These are phyloP conservation scores for Malachius bipustulatus DNA, from an alignment of 2,888 invertebrate species.

Conservation along the genomic window DNA sequence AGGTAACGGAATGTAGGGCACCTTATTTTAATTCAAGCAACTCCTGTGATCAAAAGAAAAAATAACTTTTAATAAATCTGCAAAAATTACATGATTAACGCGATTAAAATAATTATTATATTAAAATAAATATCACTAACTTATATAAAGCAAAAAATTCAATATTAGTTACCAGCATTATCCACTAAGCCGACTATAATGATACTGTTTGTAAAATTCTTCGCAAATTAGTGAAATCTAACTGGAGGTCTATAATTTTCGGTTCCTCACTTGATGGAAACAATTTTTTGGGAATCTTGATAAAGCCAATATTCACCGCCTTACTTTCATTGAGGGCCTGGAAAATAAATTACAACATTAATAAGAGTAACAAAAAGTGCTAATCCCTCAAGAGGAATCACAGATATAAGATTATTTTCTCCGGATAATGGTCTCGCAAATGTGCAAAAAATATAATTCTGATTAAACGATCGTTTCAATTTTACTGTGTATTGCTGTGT, in stretches of 20 bases:
- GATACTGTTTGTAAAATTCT: conserved; percentile 26
- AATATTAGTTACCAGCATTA: too few species aligned
- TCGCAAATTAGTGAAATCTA: conserved; percentile 33
- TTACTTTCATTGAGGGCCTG: conserved; percentile 35
- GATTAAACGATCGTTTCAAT: neutral
- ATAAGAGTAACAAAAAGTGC: conserved; percentile 9
- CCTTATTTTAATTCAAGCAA: too few species aligned
- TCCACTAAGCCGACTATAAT: too few species aligned
- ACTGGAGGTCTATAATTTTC: conserved; percentile 30
- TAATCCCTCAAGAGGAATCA: too few species aligned
- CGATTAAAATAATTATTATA: too few species aligned
- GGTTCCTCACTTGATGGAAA: conserved; percentile 26
- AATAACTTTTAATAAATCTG: too few species aligned
- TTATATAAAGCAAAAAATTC: too few species aligned
- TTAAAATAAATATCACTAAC: too few species aligned
- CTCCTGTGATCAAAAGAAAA: too few species aligned
- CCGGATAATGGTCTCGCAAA: neutral
- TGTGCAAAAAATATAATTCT: neutral
- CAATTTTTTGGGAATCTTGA: conserved; percentile 33
- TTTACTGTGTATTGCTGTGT: conserved; percentile 1
- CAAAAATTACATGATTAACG: too few species aligned
- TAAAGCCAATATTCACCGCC: conserved; percentile 32
- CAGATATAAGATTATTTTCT: neutral
- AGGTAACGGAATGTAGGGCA: too few species aligned
- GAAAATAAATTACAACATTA: conserved; percentile 16